phyloP scores from a whole-genome alignment of 2,888 invertebrate genomes.

The Caenorhabditis sulstoni region DNA sequence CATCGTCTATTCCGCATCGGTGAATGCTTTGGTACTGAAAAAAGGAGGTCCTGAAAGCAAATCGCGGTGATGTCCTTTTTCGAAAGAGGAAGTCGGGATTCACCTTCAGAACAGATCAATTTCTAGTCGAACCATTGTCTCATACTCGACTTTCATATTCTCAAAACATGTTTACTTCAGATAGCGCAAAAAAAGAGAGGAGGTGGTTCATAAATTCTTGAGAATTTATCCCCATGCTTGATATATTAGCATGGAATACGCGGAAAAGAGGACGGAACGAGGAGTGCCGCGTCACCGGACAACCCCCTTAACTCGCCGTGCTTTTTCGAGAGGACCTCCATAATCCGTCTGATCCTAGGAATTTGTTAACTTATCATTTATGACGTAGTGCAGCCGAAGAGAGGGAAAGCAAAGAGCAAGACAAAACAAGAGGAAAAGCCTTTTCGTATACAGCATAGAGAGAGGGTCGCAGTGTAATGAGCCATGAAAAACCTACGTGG shows the following conservation, averaged over 20 bases:
- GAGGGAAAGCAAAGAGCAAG: slow-evolving; percentile 26
- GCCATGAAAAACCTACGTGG: slow-evolving; percentile 44
- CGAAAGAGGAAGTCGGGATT: not conserved
- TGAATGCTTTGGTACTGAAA: slow-evolving; percentile 28
- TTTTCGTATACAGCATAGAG: slow-evolving; percentile 15
- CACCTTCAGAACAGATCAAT: not conserved
- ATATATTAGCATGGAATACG: slow-evolving; percentile 13
- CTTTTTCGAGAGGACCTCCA: not conserved
- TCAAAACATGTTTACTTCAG: slow-evolving; percentile 12
- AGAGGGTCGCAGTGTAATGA: slow-evolving; percentile 42
- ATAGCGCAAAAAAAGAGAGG: not conserved
- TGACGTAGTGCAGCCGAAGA: slow-evolving; percentile 21
- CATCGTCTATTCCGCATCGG: slow-evolving; percentile 54
- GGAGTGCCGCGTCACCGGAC: not conserved
- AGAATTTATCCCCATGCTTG: slow-evolving; percentile 6
- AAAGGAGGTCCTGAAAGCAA: slow-evolving; percentile 23
- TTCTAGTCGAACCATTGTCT: not conserved
- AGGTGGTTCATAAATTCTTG: slow-evolving; percentile 16
- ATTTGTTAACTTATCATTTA: slow-evolving; percentile 19
- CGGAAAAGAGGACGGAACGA: not conserved
- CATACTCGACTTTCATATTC: not conserved
- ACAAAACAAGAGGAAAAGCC: not conserved
- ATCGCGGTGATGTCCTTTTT: not conserved
- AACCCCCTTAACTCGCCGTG: not conserved
- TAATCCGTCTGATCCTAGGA: not conserved